Evolutionary conservation across 2,888 invertebrate species (phyloP).

Genomic region (Drosophila macrothrix): DNA sequence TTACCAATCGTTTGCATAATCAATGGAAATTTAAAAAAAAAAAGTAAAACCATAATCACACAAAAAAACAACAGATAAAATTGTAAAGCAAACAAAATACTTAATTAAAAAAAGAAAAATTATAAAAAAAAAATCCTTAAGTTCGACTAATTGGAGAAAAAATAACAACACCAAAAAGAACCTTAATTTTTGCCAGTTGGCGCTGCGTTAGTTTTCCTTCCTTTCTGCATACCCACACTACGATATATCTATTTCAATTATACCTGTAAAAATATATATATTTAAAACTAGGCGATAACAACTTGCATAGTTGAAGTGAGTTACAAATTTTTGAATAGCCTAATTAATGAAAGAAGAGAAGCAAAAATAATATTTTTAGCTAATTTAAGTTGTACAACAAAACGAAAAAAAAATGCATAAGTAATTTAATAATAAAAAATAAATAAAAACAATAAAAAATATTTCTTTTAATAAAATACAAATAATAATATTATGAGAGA

Average conservation of each 20-base stretch:
- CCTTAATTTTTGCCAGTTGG: constrained; percentile 23
- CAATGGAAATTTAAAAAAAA: constrained; percentile 29
- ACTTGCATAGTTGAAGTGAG: constrained; percentile 56
- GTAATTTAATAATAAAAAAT: constrained; percentile 44
- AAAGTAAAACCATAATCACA: constrained; percentile 11
- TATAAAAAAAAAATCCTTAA: constrained; percentile 12
- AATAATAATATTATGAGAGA: background rate
- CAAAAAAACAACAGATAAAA: constrained; percentile 10
- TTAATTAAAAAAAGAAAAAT: constrained; percentile 14
- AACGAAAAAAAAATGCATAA: constrained; percentile 35
- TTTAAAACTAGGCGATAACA: constrained; percentile 55
- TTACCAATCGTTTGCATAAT: constrained; percentile 29
- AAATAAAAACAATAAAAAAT: constrained; percentile 18
- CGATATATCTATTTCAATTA: constrained; percentile 33
- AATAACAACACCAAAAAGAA: background rate
- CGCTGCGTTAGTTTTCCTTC: constrained; percentile 43
- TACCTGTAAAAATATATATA: constrained; percentile 38
- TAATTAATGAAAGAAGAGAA: constrained; percentile 36
- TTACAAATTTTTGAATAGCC: constrained; percentile 55
- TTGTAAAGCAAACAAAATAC: constrained; percentile 29
- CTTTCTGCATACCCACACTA: constrained; percentile 46
- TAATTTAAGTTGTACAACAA: constrained; percentile 65
- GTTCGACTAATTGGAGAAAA: constrained; percentile 3
- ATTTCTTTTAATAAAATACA: constrained; percentile 6
- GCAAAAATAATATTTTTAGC: constrained; percentile 61